phyloP scores from a whole-genome alignment of 2,113 vertebrate species.

The Empidonax traillii region DNA sequence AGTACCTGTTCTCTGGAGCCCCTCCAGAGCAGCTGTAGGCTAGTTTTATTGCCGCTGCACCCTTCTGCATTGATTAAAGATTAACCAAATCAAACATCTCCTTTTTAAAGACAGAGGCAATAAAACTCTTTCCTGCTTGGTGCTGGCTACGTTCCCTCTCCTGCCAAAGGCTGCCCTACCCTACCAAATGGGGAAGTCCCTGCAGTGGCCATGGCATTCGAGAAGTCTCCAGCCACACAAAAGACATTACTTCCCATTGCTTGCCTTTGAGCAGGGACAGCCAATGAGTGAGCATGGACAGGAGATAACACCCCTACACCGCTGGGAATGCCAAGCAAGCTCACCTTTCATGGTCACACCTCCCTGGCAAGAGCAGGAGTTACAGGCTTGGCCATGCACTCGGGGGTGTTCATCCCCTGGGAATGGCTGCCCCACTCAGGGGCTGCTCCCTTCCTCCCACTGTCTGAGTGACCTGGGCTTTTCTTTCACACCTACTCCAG shows the following conservation, averaged over 20 bases:
- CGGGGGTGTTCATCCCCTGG: accelerated
- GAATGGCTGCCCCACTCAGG: background rate
- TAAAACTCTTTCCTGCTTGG: background rate
- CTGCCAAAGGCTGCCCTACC: background rate
- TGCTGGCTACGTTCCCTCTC: accelerated
- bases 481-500: background rate
- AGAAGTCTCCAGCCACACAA: background rate
- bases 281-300: background rate
- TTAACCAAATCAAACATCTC: background rate
- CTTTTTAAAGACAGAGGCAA: background rate
- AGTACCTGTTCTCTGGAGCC: background rate
- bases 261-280: background rate
- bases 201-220: accelerated
- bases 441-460: background rate
- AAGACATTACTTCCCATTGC: background rate
- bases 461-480: background rate
- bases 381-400: background rate
- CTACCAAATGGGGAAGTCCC: background rate
- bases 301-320: accelerated
- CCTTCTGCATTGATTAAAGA: background rate
- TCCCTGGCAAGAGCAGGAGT: background rate
- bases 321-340: background rate
- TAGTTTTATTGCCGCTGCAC: background rate
- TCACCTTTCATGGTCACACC: background rate
- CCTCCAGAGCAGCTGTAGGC: background rate